phyloP scores from a whole-genome alignment of 2,888 invertebrate species.

The Pantelozetes paolii region DNA sequence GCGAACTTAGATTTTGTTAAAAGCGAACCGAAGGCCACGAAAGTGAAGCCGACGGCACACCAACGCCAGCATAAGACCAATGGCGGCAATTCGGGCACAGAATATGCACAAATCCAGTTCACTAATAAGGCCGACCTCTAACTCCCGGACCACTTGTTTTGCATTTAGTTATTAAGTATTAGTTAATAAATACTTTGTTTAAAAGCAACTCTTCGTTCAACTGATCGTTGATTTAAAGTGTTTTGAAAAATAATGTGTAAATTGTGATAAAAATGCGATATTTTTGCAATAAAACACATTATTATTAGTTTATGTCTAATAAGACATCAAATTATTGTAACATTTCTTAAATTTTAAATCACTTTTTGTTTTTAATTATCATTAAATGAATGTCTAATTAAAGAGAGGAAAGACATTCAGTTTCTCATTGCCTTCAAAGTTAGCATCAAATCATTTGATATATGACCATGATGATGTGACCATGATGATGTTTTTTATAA shows the following conservation, averaged over 20 bases:
- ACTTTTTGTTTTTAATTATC: background rate
- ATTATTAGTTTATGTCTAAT: background rate
- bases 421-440: background rate
- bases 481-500: too few relatives aligned
- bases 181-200: constrained; percentile 7
- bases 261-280: constrained; percentile 11
- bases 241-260: constrained; percentile 10
- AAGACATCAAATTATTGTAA: background rate
- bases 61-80: constrained; percentile 19
- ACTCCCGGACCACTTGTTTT: background rate
- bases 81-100: constrained; percentile 22
- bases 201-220: background rate
- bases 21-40: constrained; percentile 6
- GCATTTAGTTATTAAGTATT: constrained; percentile 7
- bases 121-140: constrained; percentile 41
- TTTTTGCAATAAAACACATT: constrained; percentile 21
- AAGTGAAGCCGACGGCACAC: constrained; percentile 23
- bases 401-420: background rate
- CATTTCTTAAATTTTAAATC: background rate
- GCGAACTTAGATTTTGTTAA: constrained; percentile 40
- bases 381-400: background rate
- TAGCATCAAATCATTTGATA: too few relatives aligned
- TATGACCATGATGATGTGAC: too few relatives aligned
- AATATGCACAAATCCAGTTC: constrained; percentile 39
- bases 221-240: background rate